Conservation (phyloP, 2,888 invertebrate species). For the Pseudolycoriella hygida region DNA sequence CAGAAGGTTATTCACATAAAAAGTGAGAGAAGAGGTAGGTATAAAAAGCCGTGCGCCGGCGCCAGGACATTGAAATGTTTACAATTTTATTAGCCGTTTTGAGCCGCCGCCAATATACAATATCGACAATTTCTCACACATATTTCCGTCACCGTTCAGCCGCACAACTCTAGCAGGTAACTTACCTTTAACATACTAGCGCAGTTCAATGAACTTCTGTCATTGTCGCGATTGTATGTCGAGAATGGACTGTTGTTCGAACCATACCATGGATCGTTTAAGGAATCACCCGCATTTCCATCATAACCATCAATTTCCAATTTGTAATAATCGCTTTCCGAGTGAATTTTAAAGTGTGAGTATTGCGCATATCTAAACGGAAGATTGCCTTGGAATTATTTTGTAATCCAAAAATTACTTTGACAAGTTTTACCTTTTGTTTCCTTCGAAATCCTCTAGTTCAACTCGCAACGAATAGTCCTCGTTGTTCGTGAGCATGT, state of each 20-base stretch:
- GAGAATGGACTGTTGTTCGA: constrained; percentile 88
- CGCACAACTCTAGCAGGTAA: no score
- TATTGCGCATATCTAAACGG: constrained; percentile 64
- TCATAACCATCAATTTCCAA: constrained; percentile 83
- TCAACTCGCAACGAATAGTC: constrained; percentile 76
- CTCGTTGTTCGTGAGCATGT: constrained; percentile 83
- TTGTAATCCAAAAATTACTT: no score
- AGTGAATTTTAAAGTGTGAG: constrained; percentile 82
- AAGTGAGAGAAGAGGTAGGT: no score
- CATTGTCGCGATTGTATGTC: constrained; percentile 83
- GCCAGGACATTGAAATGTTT: no score
- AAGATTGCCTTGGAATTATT: no score
- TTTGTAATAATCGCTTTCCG: constrained; percentile 81
- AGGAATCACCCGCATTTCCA: constrained; percentile 77
- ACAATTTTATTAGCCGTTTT: no score
- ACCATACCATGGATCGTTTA: constrained; percentile 88
- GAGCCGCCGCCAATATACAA: no score
- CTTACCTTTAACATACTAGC: constrained; percentile 70
- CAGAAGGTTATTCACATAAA: no score
- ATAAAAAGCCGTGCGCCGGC: no score
- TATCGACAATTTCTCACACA: no score
- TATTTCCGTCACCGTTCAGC: no score
- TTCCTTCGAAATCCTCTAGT: constrained; percentile 82
- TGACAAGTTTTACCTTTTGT: constrained; percentile 58
- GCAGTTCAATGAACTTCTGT: constrained; percentile 76